phyloP scores from a whole-genome alignment of 2,113 vertebrate genomes.

The Lethenteron camtschaticum region DNA sequence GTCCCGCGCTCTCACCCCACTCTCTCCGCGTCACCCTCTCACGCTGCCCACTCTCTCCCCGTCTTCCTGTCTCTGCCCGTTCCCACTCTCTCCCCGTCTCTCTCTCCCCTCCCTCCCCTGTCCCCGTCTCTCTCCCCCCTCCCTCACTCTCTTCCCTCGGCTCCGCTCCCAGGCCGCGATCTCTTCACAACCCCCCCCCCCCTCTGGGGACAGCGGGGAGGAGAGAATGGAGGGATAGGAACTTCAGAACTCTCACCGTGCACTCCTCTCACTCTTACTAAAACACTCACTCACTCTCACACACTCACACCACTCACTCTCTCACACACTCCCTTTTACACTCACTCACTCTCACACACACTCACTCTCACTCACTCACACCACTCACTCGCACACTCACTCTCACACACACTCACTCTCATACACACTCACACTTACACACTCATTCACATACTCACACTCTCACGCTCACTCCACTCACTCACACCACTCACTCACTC shows the following conservation, averaged over 20 bases:
- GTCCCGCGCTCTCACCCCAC: not conserved
- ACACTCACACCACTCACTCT: not conserved
- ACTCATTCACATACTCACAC: too few species aligned
- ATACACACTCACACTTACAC: not conserved
- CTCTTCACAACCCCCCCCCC: too few species aligned
- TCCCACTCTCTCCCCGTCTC: not conserved
- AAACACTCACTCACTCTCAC: not conserved
- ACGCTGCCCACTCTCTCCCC: not conserved
- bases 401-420: too few species aligned
- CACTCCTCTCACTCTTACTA: too few species aligned
- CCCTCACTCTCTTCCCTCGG: not conserved
- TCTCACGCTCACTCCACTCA: too few species aligned
- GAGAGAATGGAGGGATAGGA: too few species aligned
- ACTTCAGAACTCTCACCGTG: too few species aligned
- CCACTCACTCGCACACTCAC: slow-evolving; percentile 11
- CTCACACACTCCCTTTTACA: not conserved
- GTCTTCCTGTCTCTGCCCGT: not conserved
- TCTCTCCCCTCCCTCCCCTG: not conserved
- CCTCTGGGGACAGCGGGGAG: too few species aligned
- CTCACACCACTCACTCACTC: too few species aligned
- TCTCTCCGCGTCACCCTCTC: not conserved
- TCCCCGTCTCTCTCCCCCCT: not conserved
- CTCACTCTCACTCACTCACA: slow-evolving; percentile 8
- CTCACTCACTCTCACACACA: slow-evolving; percentile 9
- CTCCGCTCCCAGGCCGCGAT: not conserved